Conservation (phyloP, 2,113 vertebrate genomes). For the Puffinus mauretanicus region DNA sequence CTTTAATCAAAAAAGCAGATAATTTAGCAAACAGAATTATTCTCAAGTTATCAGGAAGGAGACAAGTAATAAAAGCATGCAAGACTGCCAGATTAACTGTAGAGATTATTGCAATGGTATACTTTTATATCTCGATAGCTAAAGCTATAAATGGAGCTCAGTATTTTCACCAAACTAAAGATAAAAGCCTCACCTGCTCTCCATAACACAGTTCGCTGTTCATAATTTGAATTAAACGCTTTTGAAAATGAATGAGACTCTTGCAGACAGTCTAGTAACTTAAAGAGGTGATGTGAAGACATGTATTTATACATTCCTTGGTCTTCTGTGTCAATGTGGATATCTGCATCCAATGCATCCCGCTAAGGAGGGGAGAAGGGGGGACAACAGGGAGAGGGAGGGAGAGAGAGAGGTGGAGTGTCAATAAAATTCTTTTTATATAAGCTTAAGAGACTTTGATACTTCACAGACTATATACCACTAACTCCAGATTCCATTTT, state of each 20-base stretch:
- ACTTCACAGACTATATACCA: not conserved
- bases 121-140: not conserved
- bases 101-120: not conserved
- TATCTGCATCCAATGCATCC: slow-evolving; percentile 83
- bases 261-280: slow-evolving; percentile 92
- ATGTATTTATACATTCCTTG: slow-evolving; percentile 94
- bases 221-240: slow-evolving; percentile 96
- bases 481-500: not conserved
- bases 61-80: not conserved
- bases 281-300: slow-evolving; percentile 93
- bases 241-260: slow-evolving; percentile 96
- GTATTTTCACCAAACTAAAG: not conserved
- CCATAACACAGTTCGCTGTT: slow-evolving; percentile 95
- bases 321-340: slow-evolving; percentile 75
- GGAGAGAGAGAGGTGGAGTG: not conserved
- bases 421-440: not conserved
- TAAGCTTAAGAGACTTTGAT: not conserved
- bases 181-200: slow-evolving; percentile 82
- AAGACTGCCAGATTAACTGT: not conserved
- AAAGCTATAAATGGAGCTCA: not conserved
- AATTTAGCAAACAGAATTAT: not conserved
- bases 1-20: not conserved
- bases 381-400: not conserved
- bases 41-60: not conserved
- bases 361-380: slow-evolving; percentile 68